These are phyloP conservation scores for Eulimnadia texana DNA, from an alignment of 1,140 invertebrate genomes.

Conservation along the genomic window DNA sequence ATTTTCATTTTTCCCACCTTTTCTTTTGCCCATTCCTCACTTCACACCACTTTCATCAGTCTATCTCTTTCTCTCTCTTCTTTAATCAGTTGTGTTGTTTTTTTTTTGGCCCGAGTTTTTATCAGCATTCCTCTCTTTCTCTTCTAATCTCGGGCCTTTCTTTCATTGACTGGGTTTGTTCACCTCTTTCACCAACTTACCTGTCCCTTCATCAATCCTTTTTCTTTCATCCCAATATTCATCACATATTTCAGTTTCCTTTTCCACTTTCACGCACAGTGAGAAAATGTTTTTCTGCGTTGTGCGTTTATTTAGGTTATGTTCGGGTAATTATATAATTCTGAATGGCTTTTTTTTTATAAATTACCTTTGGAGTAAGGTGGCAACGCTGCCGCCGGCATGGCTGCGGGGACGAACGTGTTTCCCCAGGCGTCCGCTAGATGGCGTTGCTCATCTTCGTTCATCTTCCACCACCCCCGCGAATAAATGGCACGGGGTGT, in stretches of 20 bases:
- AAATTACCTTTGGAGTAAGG: neutral
- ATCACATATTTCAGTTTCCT: neutral
- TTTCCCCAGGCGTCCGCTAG: neutral
- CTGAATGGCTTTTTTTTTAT: too few species aligned
- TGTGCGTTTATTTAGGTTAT: too few species aligned
- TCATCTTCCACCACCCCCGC: neutral
- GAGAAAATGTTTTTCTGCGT: too few species aligned
- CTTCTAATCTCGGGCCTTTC: too few species aligned
- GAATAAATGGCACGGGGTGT: too few species aligned
- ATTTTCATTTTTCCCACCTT: neutral
- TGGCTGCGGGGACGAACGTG: neutral
- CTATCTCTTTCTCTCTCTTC: neutral
- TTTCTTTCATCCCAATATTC: neutral
- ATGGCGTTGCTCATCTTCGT: neutral
- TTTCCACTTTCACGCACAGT: too few species aligned
- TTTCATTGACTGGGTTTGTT: slow-evolving; percentile 2
- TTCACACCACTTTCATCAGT: neutral
- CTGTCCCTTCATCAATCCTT: neutral
- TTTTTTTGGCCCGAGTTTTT: too few species aligned
- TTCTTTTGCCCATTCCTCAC: too few species aligned
- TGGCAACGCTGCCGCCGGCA: neutral
- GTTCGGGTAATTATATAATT: too few species aligned
- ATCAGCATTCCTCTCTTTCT: too few species aligned
- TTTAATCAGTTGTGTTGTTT: neutral
- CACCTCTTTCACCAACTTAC: neutral